Conservation (phyloP, 2,888 invertebrate genomes). For the Idaea dimidiata region DNA sequence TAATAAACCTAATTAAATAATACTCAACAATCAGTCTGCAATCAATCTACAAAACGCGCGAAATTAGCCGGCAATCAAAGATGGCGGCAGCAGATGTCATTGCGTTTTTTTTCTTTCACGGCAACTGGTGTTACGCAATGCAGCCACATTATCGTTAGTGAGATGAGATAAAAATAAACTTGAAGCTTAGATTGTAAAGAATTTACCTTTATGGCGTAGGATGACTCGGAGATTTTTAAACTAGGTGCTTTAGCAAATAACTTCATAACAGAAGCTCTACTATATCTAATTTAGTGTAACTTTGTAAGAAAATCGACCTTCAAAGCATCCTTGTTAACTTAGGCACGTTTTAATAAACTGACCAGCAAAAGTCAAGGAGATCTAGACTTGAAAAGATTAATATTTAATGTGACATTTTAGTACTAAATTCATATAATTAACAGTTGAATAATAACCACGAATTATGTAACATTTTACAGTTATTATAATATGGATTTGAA, state of each 20-base stretch:
- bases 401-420: neutral
- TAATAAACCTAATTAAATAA: no score
- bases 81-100: slow-evolving; percentile 31
- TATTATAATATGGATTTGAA: no score
- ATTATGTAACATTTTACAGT: neutral
- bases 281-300: neutral
- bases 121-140: slow-evolving; percentile 35
- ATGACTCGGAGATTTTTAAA: neutral
- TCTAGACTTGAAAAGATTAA: neutral
- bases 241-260: neutral
- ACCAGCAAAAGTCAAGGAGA: neutral
- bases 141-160: slow-evolving; percentile 24
- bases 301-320: neutral
- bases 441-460: neutral
- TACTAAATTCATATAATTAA: neutral
- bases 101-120: slow-evolving; percentile 28
- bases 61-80: slow-evolving; percentile 26
- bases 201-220: slow-evolving; percentile 16
- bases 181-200: slow-evolving; percentile 18
- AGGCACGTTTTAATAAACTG: neutral
- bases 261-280: neutral
- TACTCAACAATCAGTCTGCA: neutral
- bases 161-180: slow-evolving; percentile 23
- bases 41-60: slow-evolving; percentile 22
- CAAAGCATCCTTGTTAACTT: neutral